Evolutionary conservation across 2,797 vertebrate genomes (phyloP), one percentile per base, ranked within the genome.

Genomic region (Tokudaia muenninki): DNA sequence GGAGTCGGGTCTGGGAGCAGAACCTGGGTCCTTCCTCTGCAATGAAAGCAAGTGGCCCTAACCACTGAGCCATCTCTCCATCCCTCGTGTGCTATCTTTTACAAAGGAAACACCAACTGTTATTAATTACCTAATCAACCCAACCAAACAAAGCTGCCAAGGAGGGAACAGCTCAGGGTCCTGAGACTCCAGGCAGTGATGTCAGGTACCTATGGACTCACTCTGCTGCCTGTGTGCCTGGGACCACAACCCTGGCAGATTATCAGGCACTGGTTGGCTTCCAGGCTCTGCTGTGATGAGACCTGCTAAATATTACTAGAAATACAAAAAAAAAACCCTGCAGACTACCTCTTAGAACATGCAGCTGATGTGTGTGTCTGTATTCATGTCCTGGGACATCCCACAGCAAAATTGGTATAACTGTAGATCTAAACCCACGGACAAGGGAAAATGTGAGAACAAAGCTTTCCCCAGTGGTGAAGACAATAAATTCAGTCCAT

Each of bases 361-460:
- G 52, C 57, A 34, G 63, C 41, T 87, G 92, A 77, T 72, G 44
- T 44, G 47, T 83, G 37, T 1, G 61, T 61, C 79, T 87, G 6
- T 59, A 41, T 94, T 92, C 74, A n/a, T 82, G 47, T 86, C 81
- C 86, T 52, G 24, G 78, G 67, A 93, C 61, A 70, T 52, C 78
- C 79, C 75, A 26, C 47, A 17, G 84, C 6, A 29, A 95, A 91
- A 84, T 90, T 47, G 72, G 80, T 74, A 26, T 50, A 93, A 59
- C 47, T 55, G 6, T 31, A 74, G 75, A 74, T 78, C 50, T 83
- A 92, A 95, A 87, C 90, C 41, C 50, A 29, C 0, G 10, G 77
- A 47, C 70, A 86, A 91, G 94, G 82, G 10, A 77, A 59, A 74
- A 4, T 0, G 65, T 17, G 72, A 90, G 44, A 90, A 59, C 70